Percentiles rank a stretch among this genome's conserved stretches.
Evolutionary conservation across 2,797 vertebrate genomes (phyloP).

Genomic region (Melanotaenia maccullochi): DNA sequence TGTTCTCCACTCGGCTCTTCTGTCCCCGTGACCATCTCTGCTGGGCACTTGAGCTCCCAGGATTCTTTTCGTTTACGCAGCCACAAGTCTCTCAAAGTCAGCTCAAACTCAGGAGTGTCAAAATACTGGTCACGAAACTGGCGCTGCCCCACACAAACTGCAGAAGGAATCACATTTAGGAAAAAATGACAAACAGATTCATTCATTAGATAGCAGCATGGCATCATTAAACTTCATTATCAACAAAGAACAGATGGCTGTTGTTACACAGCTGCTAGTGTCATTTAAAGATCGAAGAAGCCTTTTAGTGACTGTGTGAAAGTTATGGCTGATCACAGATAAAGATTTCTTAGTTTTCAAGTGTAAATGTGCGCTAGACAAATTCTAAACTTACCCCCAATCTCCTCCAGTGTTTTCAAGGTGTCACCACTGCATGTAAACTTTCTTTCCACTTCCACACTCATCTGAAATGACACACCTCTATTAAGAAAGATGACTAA

Average conservation of each 20-base stretch:
- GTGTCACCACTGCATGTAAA: constrained; percentile 78
- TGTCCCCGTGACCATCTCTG: neutral
- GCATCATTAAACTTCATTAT: constrained; percentile 34
- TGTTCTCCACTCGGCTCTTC: constrained; percentile 23
- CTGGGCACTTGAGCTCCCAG: constrained; percentile 85
- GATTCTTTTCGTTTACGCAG: constrained; percentile 80
- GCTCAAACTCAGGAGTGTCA: constrained; percentile 76
- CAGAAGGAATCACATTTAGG: constrained; percentile 23
- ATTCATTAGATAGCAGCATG: constrained; percentile 21
- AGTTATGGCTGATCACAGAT: constrained; percentile 23
- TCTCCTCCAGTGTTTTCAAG: constrained; percentile 73
- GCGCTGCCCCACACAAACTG: constrained; percentile 68
- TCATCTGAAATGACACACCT: constrained; percentile 74
- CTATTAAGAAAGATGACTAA: constrained; percentile 10
- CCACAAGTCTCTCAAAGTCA: constrained; percentile 83
- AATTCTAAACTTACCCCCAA: constrained; percentile 74
- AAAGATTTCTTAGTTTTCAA: constrained; percentile 19
- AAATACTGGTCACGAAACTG: constrained; percentile 83
- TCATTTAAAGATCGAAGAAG: constrained; percentile 27
- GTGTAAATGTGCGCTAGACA: constrained; percentile 13
- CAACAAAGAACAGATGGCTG: constrained; percentile 39
- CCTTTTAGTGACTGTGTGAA: constrained; percentile 27
- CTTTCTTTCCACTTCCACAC: constrained; percentile 86
- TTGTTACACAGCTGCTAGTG: constrained; percentile 33
- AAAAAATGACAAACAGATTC: neutral